These are phyloP conservation scores for Diadophis punctatus DNA, from an alignment of 2,113 vertebrate genomes.

Conservation along the genomic window DNA sequence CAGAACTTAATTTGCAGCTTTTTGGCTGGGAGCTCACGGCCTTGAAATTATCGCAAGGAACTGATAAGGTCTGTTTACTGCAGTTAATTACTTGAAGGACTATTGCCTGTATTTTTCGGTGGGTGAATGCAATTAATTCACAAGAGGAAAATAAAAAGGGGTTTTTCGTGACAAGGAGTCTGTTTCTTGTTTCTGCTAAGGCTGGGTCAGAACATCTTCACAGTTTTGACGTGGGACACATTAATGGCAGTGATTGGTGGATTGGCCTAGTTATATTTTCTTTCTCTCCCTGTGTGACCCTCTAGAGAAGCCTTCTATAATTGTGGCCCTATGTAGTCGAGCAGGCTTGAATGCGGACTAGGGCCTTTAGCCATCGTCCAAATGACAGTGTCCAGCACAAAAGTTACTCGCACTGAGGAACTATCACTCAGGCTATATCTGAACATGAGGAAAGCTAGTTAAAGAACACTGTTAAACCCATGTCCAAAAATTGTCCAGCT, in stretches of 20 bases:
- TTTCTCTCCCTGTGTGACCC: background rate
- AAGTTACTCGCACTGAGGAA: background rate
- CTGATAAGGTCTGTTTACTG: too few species aligned
- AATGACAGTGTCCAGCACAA: background rate
- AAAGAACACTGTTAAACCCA: background rate
- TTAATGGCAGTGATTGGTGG: background rate
- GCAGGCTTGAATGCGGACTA: background rate
- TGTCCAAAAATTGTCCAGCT: background rate
- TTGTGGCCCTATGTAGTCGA: background rate
- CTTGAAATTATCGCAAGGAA: too few species aligned
- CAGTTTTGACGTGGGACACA: background rate
- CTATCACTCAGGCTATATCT: background rate
- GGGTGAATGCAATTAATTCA: too few species aligned
- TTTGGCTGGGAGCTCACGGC: too few species aligned
- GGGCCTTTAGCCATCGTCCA: background rate
- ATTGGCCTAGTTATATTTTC: background rate
- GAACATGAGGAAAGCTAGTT: background rate
- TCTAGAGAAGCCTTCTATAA: background rate
- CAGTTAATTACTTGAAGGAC: too few species aligned
- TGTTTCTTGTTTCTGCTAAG: too few species aligned
- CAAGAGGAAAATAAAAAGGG: too few species aligned
- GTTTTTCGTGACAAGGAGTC: too few species aligned
- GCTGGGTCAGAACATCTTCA: background rate
- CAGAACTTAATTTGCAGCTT: too few species aligned
- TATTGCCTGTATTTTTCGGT: too few species aligned